Evolutionary conservation across 2,797 vertebrate species (phyloP), one percentile per base, ranked within the genome.

Genomic region (Brachymystax lenok): DNA sequence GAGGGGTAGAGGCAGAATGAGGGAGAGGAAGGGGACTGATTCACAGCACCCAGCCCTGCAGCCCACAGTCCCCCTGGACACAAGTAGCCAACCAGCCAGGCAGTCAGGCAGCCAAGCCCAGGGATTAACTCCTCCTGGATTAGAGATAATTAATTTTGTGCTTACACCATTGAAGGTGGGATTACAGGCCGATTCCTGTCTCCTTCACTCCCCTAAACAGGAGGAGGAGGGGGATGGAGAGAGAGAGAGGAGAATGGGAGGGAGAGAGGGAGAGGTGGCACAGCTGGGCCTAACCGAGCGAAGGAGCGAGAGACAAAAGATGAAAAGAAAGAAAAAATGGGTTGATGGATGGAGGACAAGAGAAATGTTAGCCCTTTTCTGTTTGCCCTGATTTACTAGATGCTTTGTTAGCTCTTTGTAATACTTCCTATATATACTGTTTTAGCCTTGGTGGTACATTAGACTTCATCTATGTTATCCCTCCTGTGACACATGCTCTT

Each of bases 81-180:
- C 56, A 19, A 59, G 17, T 7, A 59, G 17, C 56, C 56, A n/a
- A 59, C 56, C 56, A n/a, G 56, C 56, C 16, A 40, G 35, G 35
- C 35, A 40, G 35, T 8, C 40, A 46, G 40, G 35, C 40, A 40
- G 40, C 2, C 87, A 91, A 93, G 91, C 88, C 84, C 59, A 82
- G 85, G 90, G 93, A 94, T 95, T 94, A 94, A 91, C 93, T 94
- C 88, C 84, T 85, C 82, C 85, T 89, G 92, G 94, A 95, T 95
- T 95, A 95, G 80, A 90, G 86, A 89, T 92, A 92, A 94, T 95
- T 94, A 92, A 94, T 92, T 94, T 94, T 93, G 88, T 93, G 91
- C 90, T 95, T 94, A 94, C 93, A 95, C 93, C 91, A 90, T 91
- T 94, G 87, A 86, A 92, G 92, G 90, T 78, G 77, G 92, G 93